Conservation (phyloP, 2,113 vertebrate genomes). For the Labrus mixtus region DNA sequence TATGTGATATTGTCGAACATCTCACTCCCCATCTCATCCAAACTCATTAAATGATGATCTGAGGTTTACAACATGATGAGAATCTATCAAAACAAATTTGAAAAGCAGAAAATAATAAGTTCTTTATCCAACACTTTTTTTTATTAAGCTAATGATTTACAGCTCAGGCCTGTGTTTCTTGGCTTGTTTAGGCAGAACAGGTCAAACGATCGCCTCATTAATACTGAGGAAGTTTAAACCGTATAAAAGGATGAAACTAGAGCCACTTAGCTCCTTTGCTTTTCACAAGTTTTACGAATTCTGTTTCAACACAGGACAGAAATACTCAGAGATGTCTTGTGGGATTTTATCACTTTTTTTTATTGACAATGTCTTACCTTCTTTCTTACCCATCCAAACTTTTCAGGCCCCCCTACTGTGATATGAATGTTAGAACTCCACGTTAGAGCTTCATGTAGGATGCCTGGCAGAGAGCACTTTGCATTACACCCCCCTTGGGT, state of each 20-base stretch:
- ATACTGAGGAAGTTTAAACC: not conserved
- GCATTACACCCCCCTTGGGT: conserved; percentile 62
- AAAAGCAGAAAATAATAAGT: not conserved
- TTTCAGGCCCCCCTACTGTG: conserved; percentile 57
- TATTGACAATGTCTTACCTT: conserved; percentile 37
- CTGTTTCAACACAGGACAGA: conserved; percentile 18
- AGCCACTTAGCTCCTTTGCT: conserved; percentile 11
- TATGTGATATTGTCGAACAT: not conserved
- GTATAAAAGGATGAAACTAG: conserved; percentile 23
- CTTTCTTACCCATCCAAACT: conserved; percentile 52
- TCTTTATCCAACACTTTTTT: not conserved
- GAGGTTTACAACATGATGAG: not conserved
- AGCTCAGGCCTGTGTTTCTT: conserved; percentile 1
- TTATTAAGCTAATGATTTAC: not conserved
- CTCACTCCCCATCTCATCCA: not conserved
- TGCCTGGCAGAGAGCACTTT: conserved; percentile 63
- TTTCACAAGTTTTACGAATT: conserved; percentile 20
- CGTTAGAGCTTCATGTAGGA: conserved; percentile 34
- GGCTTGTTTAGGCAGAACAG: not conserved
- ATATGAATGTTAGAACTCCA: conserved; percentile 59
- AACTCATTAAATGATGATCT: not conserved
- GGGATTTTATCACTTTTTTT: conserved; percentile 40
- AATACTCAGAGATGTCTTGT: conserved; percentile 34
- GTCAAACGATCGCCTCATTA: conserved; percentile 12
- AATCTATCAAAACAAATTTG: not conserved